Conservation (phyloP, 1,140 invertebrate species). For the Drosophila navojoa region DNA sequence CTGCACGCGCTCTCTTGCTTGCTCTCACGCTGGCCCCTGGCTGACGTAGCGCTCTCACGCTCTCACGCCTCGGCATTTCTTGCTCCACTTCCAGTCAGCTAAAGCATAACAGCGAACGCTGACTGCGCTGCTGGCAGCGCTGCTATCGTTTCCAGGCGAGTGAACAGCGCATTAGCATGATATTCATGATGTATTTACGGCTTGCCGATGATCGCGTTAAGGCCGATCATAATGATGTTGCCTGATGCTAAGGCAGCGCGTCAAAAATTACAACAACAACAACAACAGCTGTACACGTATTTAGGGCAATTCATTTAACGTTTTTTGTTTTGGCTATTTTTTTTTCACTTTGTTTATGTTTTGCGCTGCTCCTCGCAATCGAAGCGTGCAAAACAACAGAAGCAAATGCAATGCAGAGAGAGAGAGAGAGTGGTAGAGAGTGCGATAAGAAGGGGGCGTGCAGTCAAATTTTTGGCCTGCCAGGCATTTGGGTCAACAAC, state of each 20-base stretch:
- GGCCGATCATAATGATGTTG: conserved; percentile 11
- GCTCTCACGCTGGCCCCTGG: background rate
- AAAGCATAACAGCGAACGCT: conserved; percentile 25
- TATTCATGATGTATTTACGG: conserved; percentile 30
- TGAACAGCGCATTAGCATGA: conserved; percentile 74
- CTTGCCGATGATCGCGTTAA: conserved; percentile 15
- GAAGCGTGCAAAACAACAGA: conserved; percentile 62
- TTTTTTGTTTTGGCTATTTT: conserved; percentile 44
- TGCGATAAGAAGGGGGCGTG: conserved; percentile 33
- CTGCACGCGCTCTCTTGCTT: conserved; percentile 17
- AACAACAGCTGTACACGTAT: conserved; percentile 56
- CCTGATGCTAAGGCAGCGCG: conserved; percentile 4
- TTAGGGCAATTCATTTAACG: conserved; percentile 77
- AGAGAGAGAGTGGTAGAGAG: conserved; percentile 18
- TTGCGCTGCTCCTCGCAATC: conserved; percentile 43
- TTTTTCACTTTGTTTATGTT: conserved; percentile 8
- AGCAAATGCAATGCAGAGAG: background rate
- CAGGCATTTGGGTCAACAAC: conserved; percentile 52
- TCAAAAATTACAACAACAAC: conserved; percentile 25
- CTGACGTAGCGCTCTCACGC: background rate
- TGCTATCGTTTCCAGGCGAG: conserved; percentile 69
- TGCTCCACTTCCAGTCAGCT: conserved; percentile 44
- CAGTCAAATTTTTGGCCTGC: conserved; percentile 37
- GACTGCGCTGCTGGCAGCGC: conserved; percentile 23
- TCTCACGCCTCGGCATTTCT: conserved; percentile 28